These are phyloP conservation scores for Therioaphis trifolii DNA, from an alignment of 2,888 invertebrate species.

Conservation along the genomic window DNA sequence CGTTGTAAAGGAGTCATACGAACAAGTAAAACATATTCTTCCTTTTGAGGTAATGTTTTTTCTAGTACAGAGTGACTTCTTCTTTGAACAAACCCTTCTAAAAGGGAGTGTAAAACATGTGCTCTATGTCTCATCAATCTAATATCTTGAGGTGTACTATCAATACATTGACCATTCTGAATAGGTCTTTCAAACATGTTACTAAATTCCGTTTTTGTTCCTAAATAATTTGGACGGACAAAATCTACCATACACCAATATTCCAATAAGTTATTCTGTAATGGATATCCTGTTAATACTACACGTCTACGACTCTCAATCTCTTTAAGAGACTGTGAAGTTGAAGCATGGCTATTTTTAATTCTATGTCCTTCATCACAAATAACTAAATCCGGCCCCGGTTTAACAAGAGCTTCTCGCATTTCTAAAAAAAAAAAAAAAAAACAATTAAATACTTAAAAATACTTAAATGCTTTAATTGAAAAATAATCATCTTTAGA, in stretches of 20 bases:
- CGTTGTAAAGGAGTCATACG: slow-evolving; percentile 91
- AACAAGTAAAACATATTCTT: slow-evolving; percentile 92
- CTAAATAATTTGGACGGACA: slow-evolving; percentile 96
- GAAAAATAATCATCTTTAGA: no score
- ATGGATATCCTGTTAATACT: slow-evolving; percentile 96
- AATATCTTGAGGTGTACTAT: slow-evolving; percentile 94
- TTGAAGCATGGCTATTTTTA: slow-evolving; percentile 97
- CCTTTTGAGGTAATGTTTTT: slow-evolving; percentile 91
- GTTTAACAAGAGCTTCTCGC: slow-evolving; percentile 85
- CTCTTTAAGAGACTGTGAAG: slow-evolving; percentile 93
- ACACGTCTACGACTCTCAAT: slow-evolving; percentile 93
- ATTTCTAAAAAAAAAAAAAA: slow-evolving; percentile 74
- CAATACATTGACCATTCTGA: slow-evolving; percentile 97
- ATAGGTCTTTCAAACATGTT: slow-evolving; percentile 99
- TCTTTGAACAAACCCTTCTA: slow-evolving; percentile 96
- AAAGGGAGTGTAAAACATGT: slow-evolving; percentile 92
- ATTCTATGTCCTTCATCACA: slow-evolving; percentile 98
- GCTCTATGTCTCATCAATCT: slow-evolving; percentile 94
- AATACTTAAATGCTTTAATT: no score
- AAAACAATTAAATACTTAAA: neutral
- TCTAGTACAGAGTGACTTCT: slow-evolving; percentile 93
- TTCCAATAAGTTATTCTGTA: slow-evolving; percentile 96
- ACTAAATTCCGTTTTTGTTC: slow-evolving; percentile 95
- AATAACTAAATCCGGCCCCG: slow-evolving; percentile 88
- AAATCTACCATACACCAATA: slow-evolving; percentile 99